Evolutionary conservation across 2,113 vertebrate species (phyloP).

Genomic region (Steatornis caripensis): DNA sequence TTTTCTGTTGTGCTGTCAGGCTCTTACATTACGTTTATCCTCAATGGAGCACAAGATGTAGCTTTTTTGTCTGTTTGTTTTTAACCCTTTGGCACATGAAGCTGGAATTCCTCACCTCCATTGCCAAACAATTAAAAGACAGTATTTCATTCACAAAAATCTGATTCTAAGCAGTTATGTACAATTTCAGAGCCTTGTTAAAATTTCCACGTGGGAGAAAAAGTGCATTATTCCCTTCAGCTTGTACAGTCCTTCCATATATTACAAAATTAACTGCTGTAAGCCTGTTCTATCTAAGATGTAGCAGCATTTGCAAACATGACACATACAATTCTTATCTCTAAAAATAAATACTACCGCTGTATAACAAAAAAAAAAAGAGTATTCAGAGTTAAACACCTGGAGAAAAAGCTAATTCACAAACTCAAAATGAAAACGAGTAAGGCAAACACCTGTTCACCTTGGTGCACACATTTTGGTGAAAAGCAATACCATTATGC

Average conservation of each 20-base stretch:
- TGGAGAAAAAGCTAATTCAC: slow-evolving; percentile 71
- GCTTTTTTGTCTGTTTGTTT: background rate
- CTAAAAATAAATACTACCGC: slow-evolving; percentile 84
- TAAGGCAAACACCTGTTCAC: slow-evolving; percentile 76
- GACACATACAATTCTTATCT: slow-evolving; percentile 73
- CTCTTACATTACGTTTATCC: background rate
- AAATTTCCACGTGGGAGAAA: slow-evolving; percentile 63
- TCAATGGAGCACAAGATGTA: slow-evolving; percentile 17
- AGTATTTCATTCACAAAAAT: slow-evolving; percentile 55
- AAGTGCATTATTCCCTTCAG: slow-evolving; percentile 74
- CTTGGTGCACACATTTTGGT: slow-evolving; percentile 75
- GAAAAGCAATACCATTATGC: slow-evolving; percentile 79
- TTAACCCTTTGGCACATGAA: slow-evolving; percentile 49
- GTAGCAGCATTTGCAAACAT: slow-evolving; percentile 75
- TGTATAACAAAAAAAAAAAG: slow-evolving; percentile 49
- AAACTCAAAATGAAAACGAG: slow-evolving; percentile 61
- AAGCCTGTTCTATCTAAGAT: slow-evolving; percentile 64
- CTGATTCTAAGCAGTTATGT: slow-evolving; percentile 53
- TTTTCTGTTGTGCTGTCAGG: background rate
- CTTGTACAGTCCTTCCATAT: slow-evolving; percentile 72
- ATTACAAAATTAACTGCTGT: slow-evolving; percentile 69
- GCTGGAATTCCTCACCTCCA: slow-evolving; percentile 32
- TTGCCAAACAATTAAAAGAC: slow-evolving; percentile 61
- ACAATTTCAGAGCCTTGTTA: slow-evolving; percentile 70
- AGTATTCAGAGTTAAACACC: slow-evolving; percentile 65